Evolutionary conservation across 2,113 vertebrate species (phyloP).

Genomic region (Procavia capensis): DNA sequence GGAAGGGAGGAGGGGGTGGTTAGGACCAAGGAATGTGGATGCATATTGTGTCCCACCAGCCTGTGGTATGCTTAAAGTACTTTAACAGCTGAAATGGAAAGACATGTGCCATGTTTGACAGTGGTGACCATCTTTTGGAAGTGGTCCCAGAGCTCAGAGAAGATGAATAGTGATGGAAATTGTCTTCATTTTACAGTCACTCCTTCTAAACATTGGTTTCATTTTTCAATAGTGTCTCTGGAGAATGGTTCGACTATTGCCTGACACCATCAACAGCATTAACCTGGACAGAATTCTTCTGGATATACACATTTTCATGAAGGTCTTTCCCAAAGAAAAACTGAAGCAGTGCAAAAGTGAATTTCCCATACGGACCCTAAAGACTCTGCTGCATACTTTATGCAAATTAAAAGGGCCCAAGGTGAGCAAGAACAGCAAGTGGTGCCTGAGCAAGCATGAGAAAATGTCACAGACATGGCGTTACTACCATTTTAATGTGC

Average conservation of each 20-base stretch:
- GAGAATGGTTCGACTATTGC: conserved; percentile 98
- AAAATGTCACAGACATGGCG: not conserved
- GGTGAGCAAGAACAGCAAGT: conserved; percentile 84
- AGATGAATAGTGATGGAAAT: not conserved
- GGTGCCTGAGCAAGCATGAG: not conserved
- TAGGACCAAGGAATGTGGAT: not conserved
- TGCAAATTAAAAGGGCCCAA: conserved; percentile 96
- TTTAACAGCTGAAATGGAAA: not conserved
- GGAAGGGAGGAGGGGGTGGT: not conserved
- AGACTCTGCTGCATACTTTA: conserved; percentile 96
- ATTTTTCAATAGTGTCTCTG: conserved; percentile 93
- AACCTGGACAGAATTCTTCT: conserved; percentile 97
- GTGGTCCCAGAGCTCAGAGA: not conserved
- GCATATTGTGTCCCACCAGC: not conserved
- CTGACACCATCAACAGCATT: conserved; percentile 94
- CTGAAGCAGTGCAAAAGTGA: conserved; percentile 97
- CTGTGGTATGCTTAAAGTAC: not conserved
- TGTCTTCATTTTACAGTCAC: not conserved
- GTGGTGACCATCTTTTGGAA: not conserved
- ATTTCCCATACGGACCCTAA: conserved; percentile 96
- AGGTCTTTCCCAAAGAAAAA: conserved; percentile 98
- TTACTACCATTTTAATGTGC: not conserved
- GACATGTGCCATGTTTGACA: not conserved
- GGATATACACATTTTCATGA: conserved; percentile 98
- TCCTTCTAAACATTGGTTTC: not conserved